Evolutionary conservation across 2,797 vertebrate species (phyloP).

Genomic region (Crocidura indochinensis): DNA sequence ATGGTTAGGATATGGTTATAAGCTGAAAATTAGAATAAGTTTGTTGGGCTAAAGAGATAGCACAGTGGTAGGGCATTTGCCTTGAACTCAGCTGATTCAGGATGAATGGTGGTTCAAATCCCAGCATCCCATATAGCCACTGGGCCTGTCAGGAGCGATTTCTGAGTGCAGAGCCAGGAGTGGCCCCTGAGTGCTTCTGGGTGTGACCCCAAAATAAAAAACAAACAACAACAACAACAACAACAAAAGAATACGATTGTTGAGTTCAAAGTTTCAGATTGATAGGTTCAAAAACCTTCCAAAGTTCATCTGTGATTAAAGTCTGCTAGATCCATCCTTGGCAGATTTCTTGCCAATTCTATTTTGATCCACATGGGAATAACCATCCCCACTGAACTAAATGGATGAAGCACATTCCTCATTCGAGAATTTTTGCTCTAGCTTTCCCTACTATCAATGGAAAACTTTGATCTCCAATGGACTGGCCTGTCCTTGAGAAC

Average conservation of each 20-base stretch:
- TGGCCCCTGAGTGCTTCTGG: too few relatives aligned
- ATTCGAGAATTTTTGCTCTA: neutral
- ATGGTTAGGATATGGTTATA: neutral
- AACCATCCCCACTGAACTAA: too few relatives aligned
- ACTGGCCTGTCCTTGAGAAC: neutral
- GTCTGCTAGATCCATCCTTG: conserved; percentile 18
- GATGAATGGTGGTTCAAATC: too few relatives aligned
- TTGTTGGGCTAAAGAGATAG: too few relatives aligned
- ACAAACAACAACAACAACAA: too few relatives aligned
- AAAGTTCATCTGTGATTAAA: neutral
- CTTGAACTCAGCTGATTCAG: too few relatives aligned
- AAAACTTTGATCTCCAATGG: neutral
- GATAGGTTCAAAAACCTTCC: neutral
- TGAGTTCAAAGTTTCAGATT: neutral
- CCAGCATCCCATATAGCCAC: too few relatives aligned
- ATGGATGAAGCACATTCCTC: neutral
- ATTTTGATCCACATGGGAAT: neutral
- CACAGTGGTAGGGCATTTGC: too few relatives aligned
- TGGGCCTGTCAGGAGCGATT: too few relatives aligned
- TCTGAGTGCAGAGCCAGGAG: too few relatives aligned
- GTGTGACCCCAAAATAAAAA: too few relatives aligned
- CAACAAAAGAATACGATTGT: too few relatives aligned
- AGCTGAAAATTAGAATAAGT: neutral
- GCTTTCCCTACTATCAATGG: fast-evolving
- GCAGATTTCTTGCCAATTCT: conserved; percentile 72